These are phyloP conservation scores for Polydesmus complanatus DNA, from an alignment of 2,888 invertebrate species.

Conservation along the genomic window DNA sequence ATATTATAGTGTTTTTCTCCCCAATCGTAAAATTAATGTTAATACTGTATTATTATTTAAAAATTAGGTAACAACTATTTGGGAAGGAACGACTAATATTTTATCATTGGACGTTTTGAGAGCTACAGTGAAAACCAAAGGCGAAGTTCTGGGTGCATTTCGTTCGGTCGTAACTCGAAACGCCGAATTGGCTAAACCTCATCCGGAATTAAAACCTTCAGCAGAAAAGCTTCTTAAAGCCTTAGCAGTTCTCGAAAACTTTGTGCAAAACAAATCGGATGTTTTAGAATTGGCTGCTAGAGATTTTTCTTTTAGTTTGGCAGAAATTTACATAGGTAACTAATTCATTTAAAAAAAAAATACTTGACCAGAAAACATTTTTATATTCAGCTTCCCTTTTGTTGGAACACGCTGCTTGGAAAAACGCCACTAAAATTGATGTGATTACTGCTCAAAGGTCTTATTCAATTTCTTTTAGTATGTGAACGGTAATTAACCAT, in stretches of 20 bases:
- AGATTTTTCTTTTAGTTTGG: conserved; percentile 37
- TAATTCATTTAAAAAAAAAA: not conserved
- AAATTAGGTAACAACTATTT: conserved; percentile 40
- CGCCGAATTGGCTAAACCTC: conserved; percentile 20
- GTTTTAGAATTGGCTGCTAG: conserved; percentile 34
- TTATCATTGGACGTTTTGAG: conserved; percentile 41
- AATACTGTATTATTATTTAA: not conserved
- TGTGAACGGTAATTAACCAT: not conserved
- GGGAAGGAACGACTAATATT: conserved; percentile 46
- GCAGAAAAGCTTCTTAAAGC: conserved; percentile 23
- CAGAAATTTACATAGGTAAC: conserved; percentile 27
- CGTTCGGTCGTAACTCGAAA: conserved; percentile 25
- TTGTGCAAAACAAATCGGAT: conserved; percentile 22
- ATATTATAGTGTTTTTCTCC: not conserved
- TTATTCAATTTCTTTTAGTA: too few relatives aligned
- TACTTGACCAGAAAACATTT: not conserved
- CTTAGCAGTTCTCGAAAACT: conserved; percentile 20
- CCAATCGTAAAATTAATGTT: not conserved
- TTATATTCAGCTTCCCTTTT: conserved; percentile 22
- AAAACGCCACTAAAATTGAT: conserved; percentile 17
- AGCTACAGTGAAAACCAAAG: conserved; percentile 35
- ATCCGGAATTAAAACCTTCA: conserved; percentile 17
- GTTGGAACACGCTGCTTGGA: conserved; percentile 23
- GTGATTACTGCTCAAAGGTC: conserved; percentile 18
- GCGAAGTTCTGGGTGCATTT: conserved; percentile 31